Evolutionary conservation across 2,888 invertebrate genomes (phyloP).

Genomic region (Archaeoteleia sp.): DNA sequence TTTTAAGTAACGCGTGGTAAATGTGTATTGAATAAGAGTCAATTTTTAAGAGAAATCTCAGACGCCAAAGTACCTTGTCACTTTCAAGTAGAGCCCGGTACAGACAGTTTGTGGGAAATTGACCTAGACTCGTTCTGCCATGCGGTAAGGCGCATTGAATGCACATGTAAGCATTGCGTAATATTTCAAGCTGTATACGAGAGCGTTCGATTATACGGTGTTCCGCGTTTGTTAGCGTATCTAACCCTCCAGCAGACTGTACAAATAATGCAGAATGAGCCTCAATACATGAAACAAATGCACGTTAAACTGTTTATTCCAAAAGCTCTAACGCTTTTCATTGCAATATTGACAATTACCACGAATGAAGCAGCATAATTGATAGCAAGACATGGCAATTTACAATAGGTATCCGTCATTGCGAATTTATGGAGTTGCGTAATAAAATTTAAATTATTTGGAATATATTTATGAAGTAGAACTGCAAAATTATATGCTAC

Average conservation of each 20-base stretch:
- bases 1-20: too few relatives aligned
- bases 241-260: slow-evolving; percentile 5
- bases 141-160: slow-evolving; percentile 14
- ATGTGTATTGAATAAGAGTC: slow-evolving; percentile 13
- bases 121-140: slow-evolving; percentile 38
- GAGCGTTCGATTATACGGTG: slow-evolving; percentile 26
- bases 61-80: slow-evolving; percentile 37
- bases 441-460: too few relatives aligned
- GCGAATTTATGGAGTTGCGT: too few relatives aligned
- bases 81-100: slow-evolving; percentile 6
- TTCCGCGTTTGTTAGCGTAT: slow-evolving; percentile 6
- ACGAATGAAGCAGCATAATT: too few relatives aligned
- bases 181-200: slow-evolving; percentile 32
- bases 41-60: slow-evolving; percentile 44
- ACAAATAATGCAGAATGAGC: neutral
- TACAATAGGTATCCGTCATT: too few relatives aligned
- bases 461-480: too few relatives aligned
- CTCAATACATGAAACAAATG: neutral
- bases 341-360: too few relatives aligned
- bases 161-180: slow-evolving; percentile 35
- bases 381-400: too few relatives aligned
- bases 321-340: neutral
- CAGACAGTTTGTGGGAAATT: slow-evolving; percentile 46
- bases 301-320: neutral
- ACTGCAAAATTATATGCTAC: too few relatives aligned